Base-by-base conservation (phyloP, 2,797 vertebrate genomes). In the Gobionotothen gibberifrons region DNA sequence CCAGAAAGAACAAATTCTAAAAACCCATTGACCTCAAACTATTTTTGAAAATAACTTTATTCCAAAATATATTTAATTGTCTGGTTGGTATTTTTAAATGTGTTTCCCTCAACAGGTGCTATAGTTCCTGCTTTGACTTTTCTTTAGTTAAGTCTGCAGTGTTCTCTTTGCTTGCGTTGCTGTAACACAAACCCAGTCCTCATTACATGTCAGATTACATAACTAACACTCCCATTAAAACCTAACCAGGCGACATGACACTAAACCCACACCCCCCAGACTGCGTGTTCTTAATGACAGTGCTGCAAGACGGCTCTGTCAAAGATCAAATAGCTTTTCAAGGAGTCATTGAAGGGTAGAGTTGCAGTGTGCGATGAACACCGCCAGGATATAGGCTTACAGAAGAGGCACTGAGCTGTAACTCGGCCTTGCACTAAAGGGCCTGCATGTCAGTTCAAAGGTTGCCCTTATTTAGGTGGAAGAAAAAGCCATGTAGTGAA, bases 151-250 rank as follows among this genome's bases (percentile, higher is more conserved):
- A 65, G 51, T 62, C 66, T 68, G 7, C 52, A 12, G 32, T 40
- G 44, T 44, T 16, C 40, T 74, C 60, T 78, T 58, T 46, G 52
- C 67, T 60, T 29, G 64, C 8, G 67, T 70, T 77, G 54, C 57
- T 72, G 84, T 80, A 87, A 91, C 70, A 79, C 62, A 78, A 90
- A 65, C 85, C 85, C 32, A 76, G 68, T 42, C 58, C 65, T 84
- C 83, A 83, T 90, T 91, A 87, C 82, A 79, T 51, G 67, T 81
- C 83, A 82, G 79, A 81, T 87, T 84, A 88, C 85, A 82, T 81
- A 83, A 90, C 82, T 77, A 48, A 85, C 79, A 79, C 69, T 36
- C 75, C 70, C 80, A 69, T 90, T 69, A 81, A 81, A 83, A 83
- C 75, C 83, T 61, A 79, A 84, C 78, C 87, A 81, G 68, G 89